Evolutionary conservation across 2,797 vertebrate genomes (phyloP), one percentile per base, ranked within the genome.

Genomic region (Trematomus bernacchii): DNA sequence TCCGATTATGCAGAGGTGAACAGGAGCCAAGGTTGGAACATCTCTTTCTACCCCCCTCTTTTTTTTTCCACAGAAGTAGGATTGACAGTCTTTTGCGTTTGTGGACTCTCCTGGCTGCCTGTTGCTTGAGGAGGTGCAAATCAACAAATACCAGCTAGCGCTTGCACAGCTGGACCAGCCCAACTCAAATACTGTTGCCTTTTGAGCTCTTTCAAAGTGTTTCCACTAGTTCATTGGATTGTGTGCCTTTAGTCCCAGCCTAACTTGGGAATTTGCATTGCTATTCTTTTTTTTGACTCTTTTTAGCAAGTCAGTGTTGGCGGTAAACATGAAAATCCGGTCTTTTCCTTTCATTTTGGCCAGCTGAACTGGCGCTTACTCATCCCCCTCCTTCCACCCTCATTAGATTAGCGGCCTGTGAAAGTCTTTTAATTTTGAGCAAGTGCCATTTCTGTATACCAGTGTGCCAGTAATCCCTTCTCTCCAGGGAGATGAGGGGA

Each of bases 381-480:
- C 63, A 55, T 33, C 21, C 55, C 71, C 73, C 18, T 47, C 52
- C 57, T 37, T 77, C 85, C 83, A 81, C 83, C 82, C 90, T 93
- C 92, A 92, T 94, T 93, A 93, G 92, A 94, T 94, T 93, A 94
- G 90, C 77, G 75, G 89, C 87, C 90, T 93, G 88, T 91, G 93
- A 93, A 94, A 93, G 91, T 93, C 92, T 94, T 93, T 93, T 94
- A 91, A 94, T 94, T 94, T 94, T 90, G 88, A 92, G 86, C 80
- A 92, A 91, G 89, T 92, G 91, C 89, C 92, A 90, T 94, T 94
- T 92, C 89, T 91, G 87, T 91, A 84, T 83, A 90, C 90, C 86
- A 89, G 83, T 48, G 85, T 91, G 89, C 90, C 89, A 90, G 86
- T 94, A 95, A 95, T 95, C 93, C 87, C 81, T 84, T 85, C 80